These are phyloP conservation scores for Mesitornis unicolor DNA, from an alignment of 2,113 vertebrate species.

Conservation along the genomic window DNA sequence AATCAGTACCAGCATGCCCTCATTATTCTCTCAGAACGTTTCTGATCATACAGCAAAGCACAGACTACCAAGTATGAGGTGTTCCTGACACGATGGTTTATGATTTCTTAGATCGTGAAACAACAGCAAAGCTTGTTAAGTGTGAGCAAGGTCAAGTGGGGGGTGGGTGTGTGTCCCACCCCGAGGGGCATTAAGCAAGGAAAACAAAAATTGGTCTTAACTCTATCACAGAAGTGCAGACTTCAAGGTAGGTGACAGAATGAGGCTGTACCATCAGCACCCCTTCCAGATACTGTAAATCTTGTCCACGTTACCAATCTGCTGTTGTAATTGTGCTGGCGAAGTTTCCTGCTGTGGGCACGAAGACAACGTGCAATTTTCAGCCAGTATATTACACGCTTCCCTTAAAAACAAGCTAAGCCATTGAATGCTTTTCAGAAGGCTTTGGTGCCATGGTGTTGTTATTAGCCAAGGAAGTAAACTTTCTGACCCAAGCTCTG, in stretches of 20 bases:
- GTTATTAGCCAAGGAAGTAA: neutral
- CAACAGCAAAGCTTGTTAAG: neutral
- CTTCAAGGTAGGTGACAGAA: neutral
- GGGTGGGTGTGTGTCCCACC: no score
- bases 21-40: neutral
- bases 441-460: neutral
- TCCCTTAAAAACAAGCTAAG: neutral
- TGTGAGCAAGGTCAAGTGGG: neutral
- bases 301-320: neutral
- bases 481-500: neutral
- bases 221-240: neutral
- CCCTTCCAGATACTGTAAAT: fast-evolving
- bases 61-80: neutral
- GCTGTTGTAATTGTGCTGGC: neutral
- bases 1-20: neutral
- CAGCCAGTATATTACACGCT: neutral
- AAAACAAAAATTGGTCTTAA: neutral
- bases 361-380: neutral
- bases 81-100: neutral
- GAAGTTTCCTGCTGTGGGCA: neutral
- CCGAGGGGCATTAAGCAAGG: neutral
- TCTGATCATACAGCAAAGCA: neutral
- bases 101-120: neutral
- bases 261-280: fast-evolving
- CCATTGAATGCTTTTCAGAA: neutral